These are phyloP conservation scores for Styela plicata DNA, from an alignment of 23 tunicate species.

Conservation along the genomic window DNA sequence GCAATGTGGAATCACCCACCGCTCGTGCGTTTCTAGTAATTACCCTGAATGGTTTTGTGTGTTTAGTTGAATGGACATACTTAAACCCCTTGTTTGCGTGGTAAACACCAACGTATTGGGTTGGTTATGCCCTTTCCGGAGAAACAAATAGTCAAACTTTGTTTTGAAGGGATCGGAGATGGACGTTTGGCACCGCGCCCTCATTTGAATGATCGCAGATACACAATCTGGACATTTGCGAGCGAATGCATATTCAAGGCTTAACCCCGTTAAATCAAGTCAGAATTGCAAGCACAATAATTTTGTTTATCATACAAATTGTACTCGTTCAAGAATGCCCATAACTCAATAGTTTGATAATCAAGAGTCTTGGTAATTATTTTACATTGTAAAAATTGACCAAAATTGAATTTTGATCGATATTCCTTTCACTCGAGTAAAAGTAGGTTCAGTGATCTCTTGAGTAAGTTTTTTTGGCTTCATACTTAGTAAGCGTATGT, in stretches of 20 bases:
- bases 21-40: neutral
- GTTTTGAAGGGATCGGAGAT: neutral
- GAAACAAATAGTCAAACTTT: neutral
- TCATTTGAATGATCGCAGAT: neutral
- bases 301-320: too few relatives aligned
- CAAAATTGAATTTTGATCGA: too few relatives aligned
- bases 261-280: neutral
- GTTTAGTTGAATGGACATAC: neutral
- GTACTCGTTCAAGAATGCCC: too few relatives aligned
- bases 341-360: too few relatives aligned
- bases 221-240: neutral
- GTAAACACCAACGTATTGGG: neutral
- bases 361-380: too few relatives aligned
- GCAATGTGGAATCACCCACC: neutral
- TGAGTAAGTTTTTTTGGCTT: too few relatives aligned
- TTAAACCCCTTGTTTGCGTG: neutral
- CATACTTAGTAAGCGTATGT: too few relatives aligned
- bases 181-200: neutral
- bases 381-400: too few relatives aligned
- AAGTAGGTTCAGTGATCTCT: too few relatives aligned
- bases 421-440: too few relatives aligned
- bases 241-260: neutral
- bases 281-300: too few relatives aligned
- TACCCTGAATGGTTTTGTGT: neutral
- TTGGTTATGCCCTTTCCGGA: neutral